These are phyloP conservation scores for Mastigias papua DNA, from an alignment of 30 jellyfish, hydroid and myxozoan species.

Conservation along the genomic window DNA sequence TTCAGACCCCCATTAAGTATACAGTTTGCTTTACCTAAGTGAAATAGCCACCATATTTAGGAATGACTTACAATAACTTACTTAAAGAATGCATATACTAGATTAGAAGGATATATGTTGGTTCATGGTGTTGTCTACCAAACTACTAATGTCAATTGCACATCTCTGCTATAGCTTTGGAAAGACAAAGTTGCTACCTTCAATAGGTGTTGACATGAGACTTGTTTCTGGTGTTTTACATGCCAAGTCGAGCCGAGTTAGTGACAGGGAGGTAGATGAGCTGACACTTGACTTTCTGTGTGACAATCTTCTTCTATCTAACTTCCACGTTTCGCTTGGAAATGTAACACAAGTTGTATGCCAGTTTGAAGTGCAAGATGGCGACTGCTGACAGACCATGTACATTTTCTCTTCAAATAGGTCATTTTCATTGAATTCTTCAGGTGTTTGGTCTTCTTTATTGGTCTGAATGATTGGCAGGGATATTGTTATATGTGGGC, in stretches of 20 bases:
- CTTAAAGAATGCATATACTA: too few relatives aligned
- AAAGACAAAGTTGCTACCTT: slow-evolving; percentile 26
- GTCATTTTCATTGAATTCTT: slow-evolving; percentile 15
- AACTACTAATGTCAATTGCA: background rate
- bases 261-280: slow-evolving; percentile 49
- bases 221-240: slow-evolving; percentile 69
- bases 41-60: too few relatives aligned
- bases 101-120: too few relatives aligned
- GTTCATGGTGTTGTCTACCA: background rate
- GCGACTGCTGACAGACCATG: slow-evolving; percentile 40
- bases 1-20: too few relatives aligned
- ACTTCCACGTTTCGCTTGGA: slow-evolving; percentile 60
- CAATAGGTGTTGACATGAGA: slow-evolving; percentile 45
- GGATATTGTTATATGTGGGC: slow-evolving; percentile 48
- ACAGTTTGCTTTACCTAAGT: too few relatives aligned
- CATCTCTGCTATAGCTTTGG: slow-evolving; percentile 6
- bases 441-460: background rate
- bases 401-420: slow-evolving; percentile 23
- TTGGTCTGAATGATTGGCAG: slow-evolving; percentile 1
- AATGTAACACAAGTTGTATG: slow-evolving; percentile 38
- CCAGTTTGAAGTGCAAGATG: slow-evolving; percentile 38
- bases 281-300: slow-evolving; percentile 51
- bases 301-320: slow-evolving; percentile 30
- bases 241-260: slow-evolving; percentile 57
- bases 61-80: too few relatives aligned